Evolutionary conservation across 1,140 invertebrate species (phyloP), one percentile per base, ranked within the genome.

Genomic region (Drosophila suzukii): DNA sequence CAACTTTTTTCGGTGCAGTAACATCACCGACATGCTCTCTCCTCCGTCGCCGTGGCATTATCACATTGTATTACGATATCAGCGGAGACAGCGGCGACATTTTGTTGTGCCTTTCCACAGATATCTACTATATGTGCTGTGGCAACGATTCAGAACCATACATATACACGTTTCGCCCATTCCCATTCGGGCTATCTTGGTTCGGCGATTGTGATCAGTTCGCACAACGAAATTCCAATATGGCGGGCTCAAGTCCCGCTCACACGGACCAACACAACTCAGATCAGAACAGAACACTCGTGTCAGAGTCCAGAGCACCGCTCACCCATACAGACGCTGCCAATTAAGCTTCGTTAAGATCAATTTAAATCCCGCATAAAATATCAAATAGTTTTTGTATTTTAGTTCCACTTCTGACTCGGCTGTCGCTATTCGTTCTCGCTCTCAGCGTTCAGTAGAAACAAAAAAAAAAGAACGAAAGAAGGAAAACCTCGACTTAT

Each of bases 271-370:
- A 17, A 54, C 44, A 4, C 11, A 39, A 39, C 38, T 44, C 46
- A 57, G 46, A 58, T 50, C 62, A 13, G 13, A 10, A 53, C 59
- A 20, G 10, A n/a, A 38, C 38, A 63, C 36, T 53, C 59, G 79
- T 80, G 76, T 71, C 75, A 83, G 84, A 89, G 84, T 89, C 74
- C 74, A 78, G 81, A 81, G 74, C 70, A 66, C 47, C 49, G 56
- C 71, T 68, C 75, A 92, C 89, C 53, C 72, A 81, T 81, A 92
- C 91, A 65, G 24, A 27, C 11, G 75, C 91, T 62, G 54, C 68
- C 91, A 92, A 92, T 92, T 92, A 92, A 92, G 91, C 89, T 91
- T 92, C 91, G 86, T 92, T 92, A 92, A 92, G 89, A 92, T 90
- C 91, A 92, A 92, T 92, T 92, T 92, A 92, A 91, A 83, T 91